Conservation (phyloP, 2,888 invertebrate species). For the Phania funesta region DNA sequence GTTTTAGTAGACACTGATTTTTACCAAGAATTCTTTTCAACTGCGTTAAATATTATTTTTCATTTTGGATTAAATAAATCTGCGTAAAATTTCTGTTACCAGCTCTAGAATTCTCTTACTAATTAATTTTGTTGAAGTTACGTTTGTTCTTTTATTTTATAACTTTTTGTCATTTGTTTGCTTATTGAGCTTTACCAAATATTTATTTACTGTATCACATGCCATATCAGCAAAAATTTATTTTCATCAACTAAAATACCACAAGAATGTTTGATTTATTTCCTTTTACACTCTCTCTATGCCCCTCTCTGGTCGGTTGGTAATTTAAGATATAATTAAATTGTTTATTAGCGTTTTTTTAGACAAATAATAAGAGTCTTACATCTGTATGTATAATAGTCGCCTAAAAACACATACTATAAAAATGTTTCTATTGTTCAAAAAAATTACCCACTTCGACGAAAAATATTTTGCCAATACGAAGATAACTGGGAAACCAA, state of each 20-base stretch:
- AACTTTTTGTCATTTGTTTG: neutral
- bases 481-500: no score
- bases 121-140: slow-evolving; percentile 56
- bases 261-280: slow-evolving; percentile 42
- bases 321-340: no score
- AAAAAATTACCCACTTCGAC: no score
- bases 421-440: no score
- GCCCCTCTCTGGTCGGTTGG: no score
- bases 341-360: no score
- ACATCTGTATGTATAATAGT: no score
- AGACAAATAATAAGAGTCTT: no score
- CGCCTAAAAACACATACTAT: no score
- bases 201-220: slow-evolving; percentile 41
- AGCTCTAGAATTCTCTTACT: neutral
- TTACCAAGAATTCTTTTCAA: neutral
- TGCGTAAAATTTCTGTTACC: slow-evolving; percentile 20
- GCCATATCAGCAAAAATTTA: slow-evolving; percentile 47
- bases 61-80: slow-evolving; percentile 1
- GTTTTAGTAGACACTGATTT: neutral
- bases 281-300: neutral
- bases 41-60: neutral
- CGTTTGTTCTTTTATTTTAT: slow-evolving; percentile 28
- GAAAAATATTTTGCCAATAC: no score
- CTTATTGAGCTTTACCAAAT: neutral
- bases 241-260: slow-evolving; percentile 48